Evolutionary conservation across 2,888 invertebrate species (phyloP).

Genomic region (Matsumyia berberina): DNA sequence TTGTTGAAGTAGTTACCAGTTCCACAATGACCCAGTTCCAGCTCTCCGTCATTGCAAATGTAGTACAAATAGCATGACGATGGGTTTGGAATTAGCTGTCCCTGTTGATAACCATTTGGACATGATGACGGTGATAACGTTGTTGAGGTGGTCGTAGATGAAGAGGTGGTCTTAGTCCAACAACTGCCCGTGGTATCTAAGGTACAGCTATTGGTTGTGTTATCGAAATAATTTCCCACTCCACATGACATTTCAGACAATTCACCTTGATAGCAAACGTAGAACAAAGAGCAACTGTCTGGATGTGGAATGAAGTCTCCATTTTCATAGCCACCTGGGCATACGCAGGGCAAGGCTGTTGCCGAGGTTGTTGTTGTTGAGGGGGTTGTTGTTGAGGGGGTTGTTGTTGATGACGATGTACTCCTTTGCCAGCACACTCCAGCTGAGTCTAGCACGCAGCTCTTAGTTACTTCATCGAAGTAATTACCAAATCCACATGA

Average conservation of each 20-base stretch:
- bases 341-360: slow-evolving; percentile 66
- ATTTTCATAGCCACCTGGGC: slow-evolving; percentile 64
- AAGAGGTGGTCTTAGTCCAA: slow-evolving; percentile 17
- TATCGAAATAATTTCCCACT: slow-evolving; percentile 40
- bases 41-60: slow-evolving; percentile 48
- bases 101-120: slow-evolving; percentile 77
- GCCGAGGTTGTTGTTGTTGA: no score
- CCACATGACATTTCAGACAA: slow-evolving; percentile 71
- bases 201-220: slow-evolving; percentile 4
- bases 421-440: slow-evolving; percentile 51
- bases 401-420: neutral
- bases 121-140: slow-evolving; percentile 71
- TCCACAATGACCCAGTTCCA: slow-evolving; percentile 45
- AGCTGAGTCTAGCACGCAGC: slow-evolving; percentile 37
- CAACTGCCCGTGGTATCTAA: slow-evolving; percentile 49
- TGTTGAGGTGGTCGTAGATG: slow-evolving; percentile 5
- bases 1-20: slow-evolving; percentile 50
- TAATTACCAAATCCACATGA: slow-evolving; percentile 32
- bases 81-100: slow-evolving; percentile 76
- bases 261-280: slow-evolving; percentile 77
- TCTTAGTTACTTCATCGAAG: slow-evolving; percentile 1
- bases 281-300: slow-evolving; percentile 78
- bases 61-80: slow-evolving; percentile 42
- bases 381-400: no score
- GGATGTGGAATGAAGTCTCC: slow-evolving; percentile 77